Conservation (phyloP, 1,140 invertebrate genomes). For the Sitobion miscanthi region DNA sequence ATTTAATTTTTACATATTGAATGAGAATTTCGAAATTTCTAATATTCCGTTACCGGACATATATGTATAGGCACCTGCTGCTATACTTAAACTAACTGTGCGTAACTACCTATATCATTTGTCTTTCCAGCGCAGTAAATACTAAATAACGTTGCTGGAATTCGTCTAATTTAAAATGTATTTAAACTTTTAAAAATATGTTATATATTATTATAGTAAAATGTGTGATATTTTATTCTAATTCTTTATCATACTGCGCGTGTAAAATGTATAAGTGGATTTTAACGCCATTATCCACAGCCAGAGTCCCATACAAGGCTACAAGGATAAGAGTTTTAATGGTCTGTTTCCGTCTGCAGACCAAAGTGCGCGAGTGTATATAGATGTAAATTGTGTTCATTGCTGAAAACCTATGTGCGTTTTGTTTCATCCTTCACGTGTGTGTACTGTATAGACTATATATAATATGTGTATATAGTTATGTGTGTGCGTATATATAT, state of each 20-base stretch:
- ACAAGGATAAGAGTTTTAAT: constrained; percentile 39
- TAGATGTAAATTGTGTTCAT: constrained; percentile 21
- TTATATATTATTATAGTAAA: not conserved
- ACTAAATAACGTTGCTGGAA: not conserved
- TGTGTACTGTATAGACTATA: not conserved
- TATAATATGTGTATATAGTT: not conserved
- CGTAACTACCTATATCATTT: not conserved
- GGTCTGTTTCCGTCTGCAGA: not conserved
- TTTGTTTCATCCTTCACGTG: constrained; percentile 26
- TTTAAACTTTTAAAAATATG: not conserved
- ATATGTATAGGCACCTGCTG: too few species aligned
- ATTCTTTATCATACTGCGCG: not conserved
- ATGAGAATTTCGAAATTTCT: too few species aligned
- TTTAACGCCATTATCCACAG: not conserved
- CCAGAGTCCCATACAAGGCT: not conserved
- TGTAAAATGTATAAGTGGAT: not conserved
- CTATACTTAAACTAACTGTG: not conserved
- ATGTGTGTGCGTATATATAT: not conserved
- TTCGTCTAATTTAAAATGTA: not conserved
- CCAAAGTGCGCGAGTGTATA: not conserved
- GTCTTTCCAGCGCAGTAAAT: not conserved
- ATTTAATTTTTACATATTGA: too few species aligned
- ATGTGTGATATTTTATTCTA: not conserved
- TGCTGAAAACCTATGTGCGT: constrained; percentile 35
- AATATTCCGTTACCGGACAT: too few species aligned